These are phyloP conservation scores for Eumerus sabulonum DNA, from an alignment of 2,888 invertebrate genomes.

Conservation along the genomic window DNA sequence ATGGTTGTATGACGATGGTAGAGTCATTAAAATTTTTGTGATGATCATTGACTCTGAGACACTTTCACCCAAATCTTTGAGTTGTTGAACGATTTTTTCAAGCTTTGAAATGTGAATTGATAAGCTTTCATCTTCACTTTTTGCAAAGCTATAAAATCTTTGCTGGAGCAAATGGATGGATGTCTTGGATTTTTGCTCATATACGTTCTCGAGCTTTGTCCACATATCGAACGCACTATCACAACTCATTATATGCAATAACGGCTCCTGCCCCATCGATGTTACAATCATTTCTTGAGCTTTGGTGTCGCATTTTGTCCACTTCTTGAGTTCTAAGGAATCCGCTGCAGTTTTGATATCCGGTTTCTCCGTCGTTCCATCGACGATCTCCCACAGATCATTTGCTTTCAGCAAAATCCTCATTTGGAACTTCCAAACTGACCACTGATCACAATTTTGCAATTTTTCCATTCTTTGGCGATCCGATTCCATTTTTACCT, in stretches of 20 bases:
- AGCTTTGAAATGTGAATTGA: conserved; percentile 64
- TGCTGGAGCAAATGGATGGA: conserved; percentile 70
- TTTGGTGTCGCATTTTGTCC: conserved; percentile 36
- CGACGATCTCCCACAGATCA: too few species aligned
- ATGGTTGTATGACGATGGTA: conserved; percentile 10
- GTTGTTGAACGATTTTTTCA: conserved; percentile 57
- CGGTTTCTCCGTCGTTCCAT: too few species aligned
- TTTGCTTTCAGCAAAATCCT: too few species aligned
- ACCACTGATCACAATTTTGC: neutral
- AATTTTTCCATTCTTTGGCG: neutral
- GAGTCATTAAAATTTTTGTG: conserved; percentile 38
- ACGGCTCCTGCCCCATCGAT: conserved; percentile 61
- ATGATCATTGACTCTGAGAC: conserved; percentile 28
- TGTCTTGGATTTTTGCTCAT: conserved; percentile 74
- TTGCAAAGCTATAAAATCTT: conserved; percentile 56
- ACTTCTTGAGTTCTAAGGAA: conserved; percentile 4
- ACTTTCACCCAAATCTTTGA: conserved; percentile 41
- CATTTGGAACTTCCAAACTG: too few species aligned
- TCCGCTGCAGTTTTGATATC: too few species aligned
- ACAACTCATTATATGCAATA: conserved; percentile 66
- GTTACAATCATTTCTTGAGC: conserved; percentile 59
- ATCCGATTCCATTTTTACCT: too few species aligned
- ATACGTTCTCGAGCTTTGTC: conserved; percentile 60
- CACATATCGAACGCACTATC: conserved; percentile 64
- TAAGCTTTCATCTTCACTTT: conserved; percentile 58